These are phyloP conservation scores for Platycercus adscitus DNA, from an alignment of 2,113 vertebrate genomes.

Conservation along the genomic window DNA sequence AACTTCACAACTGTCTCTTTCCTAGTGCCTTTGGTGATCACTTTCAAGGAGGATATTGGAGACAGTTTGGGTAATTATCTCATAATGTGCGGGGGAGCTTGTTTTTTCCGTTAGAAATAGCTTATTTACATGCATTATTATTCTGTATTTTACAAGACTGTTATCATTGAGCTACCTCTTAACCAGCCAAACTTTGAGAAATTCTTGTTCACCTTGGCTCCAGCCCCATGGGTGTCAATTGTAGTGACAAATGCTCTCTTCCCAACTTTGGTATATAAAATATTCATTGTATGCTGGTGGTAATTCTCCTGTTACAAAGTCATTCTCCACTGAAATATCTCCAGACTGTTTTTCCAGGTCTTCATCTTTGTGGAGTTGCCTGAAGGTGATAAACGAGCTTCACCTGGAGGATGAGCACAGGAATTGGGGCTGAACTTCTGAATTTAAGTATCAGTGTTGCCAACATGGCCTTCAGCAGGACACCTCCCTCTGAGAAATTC, in stretches of 20 bases:
- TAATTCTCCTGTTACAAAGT: background rate
- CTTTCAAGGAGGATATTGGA: background rate
- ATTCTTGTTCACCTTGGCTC: background rate
- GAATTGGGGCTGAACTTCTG: background rate
- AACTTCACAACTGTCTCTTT: background rate
- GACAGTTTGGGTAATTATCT: background rate
- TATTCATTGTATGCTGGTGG: background rate
- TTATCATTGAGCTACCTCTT: background rate
- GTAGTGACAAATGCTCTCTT: background rate
- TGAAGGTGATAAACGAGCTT: background rate
- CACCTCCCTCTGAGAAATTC: accelerated
- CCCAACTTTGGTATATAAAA: background rate
- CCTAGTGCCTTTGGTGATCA: background rate
- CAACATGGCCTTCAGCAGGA: background rate
- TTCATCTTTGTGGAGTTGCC: accelerated
- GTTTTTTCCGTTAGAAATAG: background rate
- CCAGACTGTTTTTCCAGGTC: background rate
- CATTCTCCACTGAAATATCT: background rate
- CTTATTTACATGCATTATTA: background rate
- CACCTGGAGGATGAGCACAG: no score
- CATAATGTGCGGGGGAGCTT: background rate
- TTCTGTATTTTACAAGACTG: background rate
- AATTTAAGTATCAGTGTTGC: accelerated
- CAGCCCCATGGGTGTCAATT: no score
- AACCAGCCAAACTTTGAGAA: background rate